phyloP scores from a whole-genome alignment of 2,888 invertebrate genomes.

The Hydrotaea diabolus region DNA sequence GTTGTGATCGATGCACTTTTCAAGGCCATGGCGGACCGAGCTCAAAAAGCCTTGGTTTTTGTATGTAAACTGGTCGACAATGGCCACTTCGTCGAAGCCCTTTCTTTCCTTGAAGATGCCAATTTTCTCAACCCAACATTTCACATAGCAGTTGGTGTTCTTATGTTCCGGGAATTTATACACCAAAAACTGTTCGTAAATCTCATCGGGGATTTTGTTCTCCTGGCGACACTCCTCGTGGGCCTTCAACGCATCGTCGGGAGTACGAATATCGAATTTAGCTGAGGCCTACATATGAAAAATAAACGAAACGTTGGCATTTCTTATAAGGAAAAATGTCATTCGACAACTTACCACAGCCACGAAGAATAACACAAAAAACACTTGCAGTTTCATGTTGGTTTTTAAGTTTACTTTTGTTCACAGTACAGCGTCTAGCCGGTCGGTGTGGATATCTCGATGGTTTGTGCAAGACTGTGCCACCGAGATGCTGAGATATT shows the following conservation, averaged over 20 bases:
- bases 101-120: conserved; percentile 74
- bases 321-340: conserved; percentile 2
- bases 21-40: conserved; percentile 74
- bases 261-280: conserved; percentile 74
- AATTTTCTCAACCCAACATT: conserved; percentile 79
- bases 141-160: conserved; percentile 77
- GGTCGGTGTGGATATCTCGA: conserved; percentile 52
- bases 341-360: conserved; percentile 71
- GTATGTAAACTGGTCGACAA: conserved; percentile 75
- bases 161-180: conserved; percentile 77
- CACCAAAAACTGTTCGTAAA: conserved; percentile 75
- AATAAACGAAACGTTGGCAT: neutral
- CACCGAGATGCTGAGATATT: conserved; percentile 36
- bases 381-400: conserved; percentile 73
- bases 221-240: conserved; percentile 76
- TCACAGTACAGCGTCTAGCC: no score
- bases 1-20: conserved; percentile 78
- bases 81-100: conserved; percentile 75
- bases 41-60: conserved; percentile 70
- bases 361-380: conserved; percentile 69
- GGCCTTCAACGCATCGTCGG: conserved; percentile 75
- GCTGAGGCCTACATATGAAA: conserved; percentile 65
- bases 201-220: conserved; percentile 74
- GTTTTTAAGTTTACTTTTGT: neutral
- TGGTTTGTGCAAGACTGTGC: conserved; percentile 52